phyloP scores from a whole-genome alignment of 2,113 vertebrate genomes.

The Puma concolor region DNA sequence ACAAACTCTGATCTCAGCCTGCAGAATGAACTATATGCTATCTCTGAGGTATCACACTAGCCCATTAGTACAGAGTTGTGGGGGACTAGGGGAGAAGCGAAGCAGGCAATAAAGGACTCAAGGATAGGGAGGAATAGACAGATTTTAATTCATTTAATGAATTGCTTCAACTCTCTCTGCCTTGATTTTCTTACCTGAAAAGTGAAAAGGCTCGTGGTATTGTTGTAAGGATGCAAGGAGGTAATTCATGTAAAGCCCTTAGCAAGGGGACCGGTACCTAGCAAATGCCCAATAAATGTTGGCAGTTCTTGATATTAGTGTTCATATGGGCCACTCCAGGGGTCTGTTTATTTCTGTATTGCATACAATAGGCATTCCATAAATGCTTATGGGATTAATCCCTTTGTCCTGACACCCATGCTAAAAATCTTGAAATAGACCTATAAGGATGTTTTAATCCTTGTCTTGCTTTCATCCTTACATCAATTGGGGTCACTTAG shows the following conservation, averaged over 20 bases:
- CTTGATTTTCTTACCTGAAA: neutral
- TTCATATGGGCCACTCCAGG: neutral
- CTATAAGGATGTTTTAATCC: too few species aligned
- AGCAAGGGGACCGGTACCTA: neutral
- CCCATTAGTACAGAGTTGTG: neutral
- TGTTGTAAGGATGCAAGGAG: neutral
- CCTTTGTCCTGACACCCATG: neutral
- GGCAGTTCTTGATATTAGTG: neutral
- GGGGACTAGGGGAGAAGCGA: neutral
- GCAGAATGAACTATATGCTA: too few species aligned
- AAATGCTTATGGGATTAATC: neutral
- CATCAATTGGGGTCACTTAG: neutral
- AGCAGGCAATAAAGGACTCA: neutral
- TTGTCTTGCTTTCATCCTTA: neutral
- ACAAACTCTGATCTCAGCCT: neutral
- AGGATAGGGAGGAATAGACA: neutral
- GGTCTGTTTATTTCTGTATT: neutral
- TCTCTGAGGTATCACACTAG: neutral
- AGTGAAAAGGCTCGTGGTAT: neutral
- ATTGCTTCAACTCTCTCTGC: neutral
- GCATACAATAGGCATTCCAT: neutral
- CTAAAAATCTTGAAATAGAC: neutral
- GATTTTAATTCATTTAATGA: neutral
- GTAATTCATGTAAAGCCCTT: neutral
- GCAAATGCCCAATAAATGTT: neutral